Evolutionary conservation across 1,140 invertebrate genomes (phyloP), one percentile per base, ranked within the genome.

Genomic region (Drepana arcuata): DNA sequence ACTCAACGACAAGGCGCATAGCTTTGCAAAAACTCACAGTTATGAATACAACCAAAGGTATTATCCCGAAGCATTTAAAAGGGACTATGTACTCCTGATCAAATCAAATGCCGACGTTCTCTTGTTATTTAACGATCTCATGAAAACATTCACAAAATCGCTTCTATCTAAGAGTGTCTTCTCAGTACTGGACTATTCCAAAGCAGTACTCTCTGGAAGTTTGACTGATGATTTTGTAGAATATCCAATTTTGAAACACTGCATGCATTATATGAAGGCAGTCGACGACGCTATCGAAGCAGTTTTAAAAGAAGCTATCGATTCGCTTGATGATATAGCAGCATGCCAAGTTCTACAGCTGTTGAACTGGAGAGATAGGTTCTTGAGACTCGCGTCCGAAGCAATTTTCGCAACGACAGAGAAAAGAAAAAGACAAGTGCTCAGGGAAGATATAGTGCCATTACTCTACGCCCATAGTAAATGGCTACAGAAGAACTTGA

Each of bases 401-500:
- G 46, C 55, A 5, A 66, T 83, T 32, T 73, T 83, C 50, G 40
- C 52, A 9, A 54, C 26, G 12, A 42, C 53, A 1, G 65, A 67
- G 41, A 66, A 50, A 5, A 82, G 74, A 40, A 67, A 63, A 34
- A 64, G 48, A 23, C 55, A 58, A 14, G 50, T 70, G 16, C 41
- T 83, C 13, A 74, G 62, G 42, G 80, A 80, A 40, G 72, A 80
- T 16, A 67, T 80, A 2, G 54, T 85, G 9, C 68, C 75, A 9
- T 69, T 82, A 28, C 39, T 87, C 9, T 66, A 84, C 35, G 55
- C 86, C 5, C 85, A 87, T 47, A 85, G 81, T 39, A 85, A 84
- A 64, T 88, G 86, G 86, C 53, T 87, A n/a, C 46, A 75, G 26
- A 87, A 87, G 55, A 67, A 83, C 67, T 64, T 86, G 21, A 50